These are phyloP conservation scores for Tetragnatha montana DNA, from an alignment of 2,888 invertebrate genomes.

Conservation along the genomic window DNA sequence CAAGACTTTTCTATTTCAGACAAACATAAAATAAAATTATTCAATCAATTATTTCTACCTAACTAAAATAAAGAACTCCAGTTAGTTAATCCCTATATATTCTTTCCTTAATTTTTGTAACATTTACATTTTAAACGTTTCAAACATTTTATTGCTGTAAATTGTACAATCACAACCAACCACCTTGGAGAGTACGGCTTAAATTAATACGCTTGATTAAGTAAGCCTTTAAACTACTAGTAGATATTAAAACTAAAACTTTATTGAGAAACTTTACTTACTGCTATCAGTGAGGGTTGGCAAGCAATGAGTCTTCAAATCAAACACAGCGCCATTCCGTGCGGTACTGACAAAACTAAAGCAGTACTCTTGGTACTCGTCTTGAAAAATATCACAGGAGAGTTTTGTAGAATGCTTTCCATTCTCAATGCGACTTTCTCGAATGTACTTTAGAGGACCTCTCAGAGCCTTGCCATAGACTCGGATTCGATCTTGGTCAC, in stretches of 20 bases:
- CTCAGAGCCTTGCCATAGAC: constrained; percentile 70
- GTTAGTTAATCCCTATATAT: no score
- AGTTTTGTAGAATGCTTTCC: constrained; percentile 69
- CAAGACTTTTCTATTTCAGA: neutral
- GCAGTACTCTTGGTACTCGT: constrained; percentile 71
- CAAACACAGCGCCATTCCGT: constrained; percentile 71
- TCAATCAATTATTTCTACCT: neutral
- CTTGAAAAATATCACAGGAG: constrained; percentile 71
- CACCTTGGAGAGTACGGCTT: no score
- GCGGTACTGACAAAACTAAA: constrained; percentile 72
- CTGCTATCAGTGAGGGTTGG: constrained; percentile 67
- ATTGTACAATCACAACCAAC: no score
- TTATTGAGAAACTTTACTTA: constrained; percentile 25
- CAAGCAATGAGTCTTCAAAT: constrained; percentile 70
- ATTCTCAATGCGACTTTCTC: constrained; percentile 69
- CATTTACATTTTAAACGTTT: no score
- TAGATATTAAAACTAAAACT: no score
- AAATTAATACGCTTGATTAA: no score
- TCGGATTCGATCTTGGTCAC: constrained; percentile 72
- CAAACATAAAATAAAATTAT: neutral
- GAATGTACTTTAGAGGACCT: constrained; percentile 70
- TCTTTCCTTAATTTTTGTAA: no score
- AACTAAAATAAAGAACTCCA: no score
- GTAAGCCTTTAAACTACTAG: no score
- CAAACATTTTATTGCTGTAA: no score